phyloP scores from a whole-genome alignment of 2,113 vertebrate species.

The Brachirus orientalis region DNA sequence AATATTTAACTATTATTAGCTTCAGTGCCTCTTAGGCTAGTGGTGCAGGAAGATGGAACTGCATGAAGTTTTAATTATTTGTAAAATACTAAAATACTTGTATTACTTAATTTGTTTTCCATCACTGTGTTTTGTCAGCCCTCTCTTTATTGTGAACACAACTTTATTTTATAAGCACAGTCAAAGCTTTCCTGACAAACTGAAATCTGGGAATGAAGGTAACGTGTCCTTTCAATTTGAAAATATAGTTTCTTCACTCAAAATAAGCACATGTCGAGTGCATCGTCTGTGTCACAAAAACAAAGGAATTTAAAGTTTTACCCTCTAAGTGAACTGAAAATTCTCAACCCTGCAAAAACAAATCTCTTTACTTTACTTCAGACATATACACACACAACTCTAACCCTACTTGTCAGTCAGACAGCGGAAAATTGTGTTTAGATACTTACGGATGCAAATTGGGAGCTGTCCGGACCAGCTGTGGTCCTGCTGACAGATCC shows the following conservation, averaged over 20 bases:
- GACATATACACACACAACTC: neutral
- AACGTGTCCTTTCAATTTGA: neutral
- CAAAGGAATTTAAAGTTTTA: neutral
- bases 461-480: slow-evolving; percentile 95
- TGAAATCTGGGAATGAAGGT: neutral
- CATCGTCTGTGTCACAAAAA: neutral
- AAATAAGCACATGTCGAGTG: neutral
- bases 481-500: slow-evolving; percentile 97
- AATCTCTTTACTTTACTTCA: neutral
- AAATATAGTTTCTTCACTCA: neutral
- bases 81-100: neutral
- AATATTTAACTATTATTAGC: slow-evolving; percentile 4
- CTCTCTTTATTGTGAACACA: neutral
- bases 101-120: neutral
- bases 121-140: too few relatives aligned
- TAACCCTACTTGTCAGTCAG: neutral
- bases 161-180: too few relatives aligned
- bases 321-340: neutral
- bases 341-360: neutral
- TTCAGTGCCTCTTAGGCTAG: neutral
- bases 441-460: slow-evolving; percentile 95
- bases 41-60: neutral
- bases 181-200: neutral
- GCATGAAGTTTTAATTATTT: neutral
- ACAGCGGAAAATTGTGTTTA: neutral